Base-by-base conservation (phyloP, 2,113 vertebrate species). In the Micromys minutus region DNA sequence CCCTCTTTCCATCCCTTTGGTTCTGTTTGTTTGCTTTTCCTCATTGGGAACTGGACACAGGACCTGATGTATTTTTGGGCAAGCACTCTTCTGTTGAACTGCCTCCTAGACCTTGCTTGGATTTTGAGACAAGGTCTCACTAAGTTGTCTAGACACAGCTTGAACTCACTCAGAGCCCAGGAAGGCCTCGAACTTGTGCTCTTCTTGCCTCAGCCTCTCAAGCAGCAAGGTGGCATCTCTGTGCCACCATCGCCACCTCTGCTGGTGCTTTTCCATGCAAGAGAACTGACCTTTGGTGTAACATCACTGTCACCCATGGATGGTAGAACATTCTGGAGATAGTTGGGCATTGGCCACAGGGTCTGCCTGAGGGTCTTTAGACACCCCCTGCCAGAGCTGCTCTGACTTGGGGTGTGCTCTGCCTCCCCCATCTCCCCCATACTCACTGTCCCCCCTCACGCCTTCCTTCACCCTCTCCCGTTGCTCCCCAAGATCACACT, bases 241-340 rank as follows among this genome's bases (percentile, higher is more conserved):
- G 52, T 15, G 3, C 36, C n/a, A 29, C 31, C 47, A 11, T 7
- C n/a, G 7, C 9, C 1, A 0, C 50, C 39, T 16, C 36, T 13
- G 36, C 8, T 47, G 11, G 22, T 10, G 7, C 67, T 45, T 67
- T 39, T 34, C 76, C 45, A 9, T 11, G 3, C 29, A 24, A 8
- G 36, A 1, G 50, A 67, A 8, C 2, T 4, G n/a, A 65, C 69
- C n/a, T 0, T 47, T 29, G 63, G 52, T 45, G 74, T 16, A 1
- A 22, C n/a, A 61, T n/a, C 4, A 4, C 26, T 12, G 11, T 10
- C 1, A 10, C 34, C 88, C 11, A 0, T 0, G 2, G 63, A 19
- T 34, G 29, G 63, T 21, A 36, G 34, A 3, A 4, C 3, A 3
- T 9, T 16, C 13, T 3, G 0, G 21, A 7, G 55, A 39, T 9